Evolutionary conservation across 2,888 invertebrate species (phyloP).

Genomic region (Taphrorychus bicolor): DNA sequence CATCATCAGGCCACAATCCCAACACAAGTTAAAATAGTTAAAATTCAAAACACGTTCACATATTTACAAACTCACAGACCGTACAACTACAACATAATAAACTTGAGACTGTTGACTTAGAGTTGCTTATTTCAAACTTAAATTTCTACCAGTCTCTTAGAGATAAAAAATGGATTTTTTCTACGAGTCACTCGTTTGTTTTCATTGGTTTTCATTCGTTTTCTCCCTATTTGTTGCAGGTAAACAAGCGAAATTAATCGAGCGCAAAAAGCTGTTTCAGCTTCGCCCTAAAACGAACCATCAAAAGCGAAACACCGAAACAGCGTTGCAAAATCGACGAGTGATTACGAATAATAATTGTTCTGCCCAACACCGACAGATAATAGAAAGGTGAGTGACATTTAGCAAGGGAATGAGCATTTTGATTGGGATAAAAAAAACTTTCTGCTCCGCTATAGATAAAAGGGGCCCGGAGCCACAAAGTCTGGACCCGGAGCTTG

Average conservation of each 20-base stretch:
- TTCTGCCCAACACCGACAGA: conserved; percentile 34
- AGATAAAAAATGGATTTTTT: no score
- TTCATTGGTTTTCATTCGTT: conserved; percentile 14
- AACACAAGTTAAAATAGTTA: no score
- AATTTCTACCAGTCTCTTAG: no score
- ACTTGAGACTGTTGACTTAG: no score
- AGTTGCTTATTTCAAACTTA: no score
- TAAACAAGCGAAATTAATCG: conserved; percentile 40
- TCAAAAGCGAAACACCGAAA: conserved; percentile 39
- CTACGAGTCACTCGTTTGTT: no score
- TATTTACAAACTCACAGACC: no score
- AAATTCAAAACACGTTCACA: no score
- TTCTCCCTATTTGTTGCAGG: conserved; percentile 32
- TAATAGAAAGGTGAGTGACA: conserved; percentile 41
- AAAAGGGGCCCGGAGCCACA: conserved; percentile 33
- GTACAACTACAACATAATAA: no score
- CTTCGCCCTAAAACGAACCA: conserved; percentile 26
- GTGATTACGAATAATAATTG: conserved; percentile 41
- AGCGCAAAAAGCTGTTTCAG: conserved; percentile 30
- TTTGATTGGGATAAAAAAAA: conserved; percentile 22
- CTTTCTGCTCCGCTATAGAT: not conserved
- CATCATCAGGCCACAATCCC: no score
- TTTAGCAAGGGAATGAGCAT: conserved; percentile 26
- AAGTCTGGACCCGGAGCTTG: conserved; percentile 28
- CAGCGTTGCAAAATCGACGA: conserved; percentile 33